Evolutionary conservation across 2,888 invertebrate species (phyloP).

Genomic region (Acanthacorydalis orientalis): DNA sequence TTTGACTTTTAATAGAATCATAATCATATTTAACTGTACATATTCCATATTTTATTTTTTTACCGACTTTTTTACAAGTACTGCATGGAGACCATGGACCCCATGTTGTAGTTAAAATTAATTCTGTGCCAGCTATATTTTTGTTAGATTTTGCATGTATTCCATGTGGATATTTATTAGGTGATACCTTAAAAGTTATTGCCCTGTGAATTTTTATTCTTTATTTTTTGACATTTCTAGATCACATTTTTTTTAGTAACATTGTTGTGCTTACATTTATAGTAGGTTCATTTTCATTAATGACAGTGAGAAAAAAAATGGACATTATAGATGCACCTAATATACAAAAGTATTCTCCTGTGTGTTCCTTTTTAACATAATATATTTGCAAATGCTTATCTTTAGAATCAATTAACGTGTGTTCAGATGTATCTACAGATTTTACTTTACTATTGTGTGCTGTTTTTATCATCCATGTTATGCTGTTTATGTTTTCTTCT

Average conservation of each 20-base stretch:
- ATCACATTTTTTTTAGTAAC: too few species aligned
- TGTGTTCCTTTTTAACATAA: constrained; percentile 28
- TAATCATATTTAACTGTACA: constrained; percentile 29
- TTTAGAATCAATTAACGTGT: constrained; percentile 25
- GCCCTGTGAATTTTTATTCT: too few species aligned
- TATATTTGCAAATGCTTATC: constrained; percentile 33
- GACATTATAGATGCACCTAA: constrained; percentile 26
- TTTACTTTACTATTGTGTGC: constrained; percentile 14
- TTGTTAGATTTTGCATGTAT: constrained; percentile 20
- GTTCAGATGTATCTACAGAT: constrained; percentile 25
- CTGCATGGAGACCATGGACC: constrained; percentile 48
- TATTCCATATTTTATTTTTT: constrained; percentile 37
- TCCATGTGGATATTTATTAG: constrained; percentile 15
- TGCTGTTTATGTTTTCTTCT: constrained; percentile 1
- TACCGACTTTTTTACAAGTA: constrained; percentile 38
- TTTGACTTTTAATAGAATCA: background rate
- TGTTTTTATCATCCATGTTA: constrained; percentile 13
- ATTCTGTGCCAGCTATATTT: constrained; percentile 16
- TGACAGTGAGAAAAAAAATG: constrained; percentile 32
- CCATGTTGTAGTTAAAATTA: constrained; percentile 39
- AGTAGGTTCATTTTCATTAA: constrained; percentile 25
- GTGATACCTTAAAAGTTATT: constrained; percentile 17
- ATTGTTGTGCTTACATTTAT: constrained; percentile 16
- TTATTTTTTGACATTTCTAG: too few species aligned
- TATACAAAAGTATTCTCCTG: constrained; percentile 38